Base-by-base conservation (phyloP, 2,888 invertebrate species). In the Stegophylla sp. region DNA sequence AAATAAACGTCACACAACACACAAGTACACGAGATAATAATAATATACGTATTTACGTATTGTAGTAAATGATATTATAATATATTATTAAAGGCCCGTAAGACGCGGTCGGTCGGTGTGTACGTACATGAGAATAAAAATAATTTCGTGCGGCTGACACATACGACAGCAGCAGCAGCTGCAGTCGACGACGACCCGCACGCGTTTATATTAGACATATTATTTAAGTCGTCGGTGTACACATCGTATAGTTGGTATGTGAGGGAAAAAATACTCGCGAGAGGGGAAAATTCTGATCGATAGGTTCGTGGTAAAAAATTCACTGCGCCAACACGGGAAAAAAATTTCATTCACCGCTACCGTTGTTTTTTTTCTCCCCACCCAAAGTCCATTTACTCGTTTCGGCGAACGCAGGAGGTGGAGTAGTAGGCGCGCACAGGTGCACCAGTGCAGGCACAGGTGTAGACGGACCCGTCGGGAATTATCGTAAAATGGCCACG, bases 391-490 rank as follows among this genome's bases (percentile, higher is more conserved):
- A 13, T 17, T 73, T 66, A 66, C 56, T 23, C 53, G 28, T 1
- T 23, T 26, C 26, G 17, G 13, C 2, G 2, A 4, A 0, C 17
- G 41, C 3, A 10, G 41, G 48, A 17, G 56, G 67, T 12, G 48
- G 20, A 1, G 34, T 23, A 28, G 79, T 15, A 28, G 67, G 67
- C 48, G 13, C 61, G 48, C 61, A 79, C 79, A 79, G 79, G 79
- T 79, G 79, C 79, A 71, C 79, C 79, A 79, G 79, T 79, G 69
- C 59, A 51, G 69, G 61, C 69, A 63, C 79, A 79, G 79, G 79
- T 79, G 79, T 79, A 51, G 79, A 71, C 41, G 69, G 59, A 23
- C 23, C 77, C 66, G 76, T 48, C 28, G 56, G 77, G 48, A 77
- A 77, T 77, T 77, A 77, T 28, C 77, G 77, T 77, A 23, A 45